Percentiles rank a stretch among this genome's conserved stretches.
Evolutionary conservation across 2,797 vertebrate species (phyloP).

Genomic region (Bothrops alternatus): DNA sequence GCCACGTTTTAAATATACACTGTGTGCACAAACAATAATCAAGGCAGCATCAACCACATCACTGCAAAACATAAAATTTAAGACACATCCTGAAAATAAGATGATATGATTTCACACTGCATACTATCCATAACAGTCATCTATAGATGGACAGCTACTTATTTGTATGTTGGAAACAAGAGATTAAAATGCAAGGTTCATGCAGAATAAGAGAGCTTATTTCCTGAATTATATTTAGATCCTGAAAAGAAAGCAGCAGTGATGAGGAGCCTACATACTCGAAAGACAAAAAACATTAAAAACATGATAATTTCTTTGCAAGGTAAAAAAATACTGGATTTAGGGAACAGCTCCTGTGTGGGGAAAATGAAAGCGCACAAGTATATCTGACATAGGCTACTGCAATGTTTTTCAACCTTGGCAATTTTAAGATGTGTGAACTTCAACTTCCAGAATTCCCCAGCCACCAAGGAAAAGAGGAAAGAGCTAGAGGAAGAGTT

Average conservation of each 20-base stretch:
- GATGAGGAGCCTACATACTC: too few species aligned
- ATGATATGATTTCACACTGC: background rate
- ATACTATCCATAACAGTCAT: background rate
- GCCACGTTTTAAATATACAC: too few species aligned
- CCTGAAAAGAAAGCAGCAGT: background rate
- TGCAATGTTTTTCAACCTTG: too few species aligned
- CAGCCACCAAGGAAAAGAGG: too few species aligned
- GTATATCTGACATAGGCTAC: too few species aligned
- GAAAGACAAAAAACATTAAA: background rate
- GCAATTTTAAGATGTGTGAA: too few species aligned
- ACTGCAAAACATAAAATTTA: background rate
- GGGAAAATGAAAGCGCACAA: too few species aligned
- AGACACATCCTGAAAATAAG: background rate
- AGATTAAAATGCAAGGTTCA: background rate
- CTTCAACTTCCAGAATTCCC: too few species aligned
- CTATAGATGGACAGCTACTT: background rate
- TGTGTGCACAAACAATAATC: background rate
- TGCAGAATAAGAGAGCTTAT: background rate
- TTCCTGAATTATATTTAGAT: constrained; percentile 4
- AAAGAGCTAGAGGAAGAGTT: background rate
- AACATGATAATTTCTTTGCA: background rate
- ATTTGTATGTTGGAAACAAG: background rate
- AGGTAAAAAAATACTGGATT: background rate
- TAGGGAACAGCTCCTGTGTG: background rate
- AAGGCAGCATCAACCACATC: background rate